Evolutionary conservation across 2,113 vertebrate species (phyloP).

Genomic region (Cyprinus carpio): DNA sequence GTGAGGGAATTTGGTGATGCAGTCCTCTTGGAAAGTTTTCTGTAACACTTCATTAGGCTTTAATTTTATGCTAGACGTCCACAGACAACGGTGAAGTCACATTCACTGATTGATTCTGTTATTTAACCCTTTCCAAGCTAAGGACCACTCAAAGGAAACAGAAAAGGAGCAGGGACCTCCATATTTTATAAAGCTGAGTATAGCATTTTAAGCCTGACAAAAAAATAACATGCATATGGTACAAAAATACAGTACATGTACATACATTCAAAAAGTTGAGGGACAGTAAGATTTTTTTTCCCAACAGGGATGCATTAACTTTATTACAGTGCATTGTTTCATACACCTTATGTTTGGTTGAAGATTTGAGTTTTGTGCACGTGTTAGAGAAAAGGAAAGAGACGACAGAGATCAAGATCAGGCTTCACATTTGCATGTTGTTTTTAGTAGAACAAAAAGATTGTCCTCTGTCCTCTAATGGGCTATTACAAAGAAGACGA

Average conservation of each 20-base stretch:
- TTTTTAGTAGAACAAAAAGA: slow-evolving; percentile 19
- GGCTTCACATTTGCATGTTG: slow-evolving; percentile 29
- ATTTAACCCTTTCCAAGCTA: background rate
- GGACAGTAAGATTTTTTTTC: background rate
- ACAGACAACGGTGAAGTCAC: background rate
- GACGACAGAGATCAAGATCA: slow-evolving; percentile 6
- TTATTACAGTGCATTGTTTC: background rate
- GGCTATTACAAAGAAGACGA: slow-evolving; percentile 12
- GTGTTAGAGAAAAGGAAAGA: background rate
- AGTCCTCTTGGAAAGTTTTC: slow-evolving; percentile 5
- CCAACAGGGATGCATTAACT: background rate
- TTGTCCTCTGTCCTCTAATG: slow-evolving; percentile 9
- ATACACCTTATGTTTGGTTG: too few species aligned
- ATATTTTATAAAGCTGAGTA: background rate
- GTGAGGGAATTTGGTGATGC: slow-evolving; percentile 2
- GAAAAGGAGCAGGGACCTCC: background rate
- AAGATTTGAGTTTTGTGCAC: background rate
- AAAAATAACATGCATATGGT: background rate
- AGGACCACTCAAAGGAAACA: too few species aligned
- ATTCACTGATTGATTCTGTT: background rate
- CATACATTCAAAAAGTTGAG: background rate
- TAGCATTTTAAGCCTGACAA: background rate
- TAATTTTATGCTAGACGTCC: background rate
- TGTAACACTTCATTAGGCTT: background rate
- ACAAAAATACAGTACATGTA: background rate